These are phyloP conservation scores for Tretioscincus oriximinensis DNA, from an alignment of 2,113 vertebrate species.

Conservation along the genomic window DNA sequence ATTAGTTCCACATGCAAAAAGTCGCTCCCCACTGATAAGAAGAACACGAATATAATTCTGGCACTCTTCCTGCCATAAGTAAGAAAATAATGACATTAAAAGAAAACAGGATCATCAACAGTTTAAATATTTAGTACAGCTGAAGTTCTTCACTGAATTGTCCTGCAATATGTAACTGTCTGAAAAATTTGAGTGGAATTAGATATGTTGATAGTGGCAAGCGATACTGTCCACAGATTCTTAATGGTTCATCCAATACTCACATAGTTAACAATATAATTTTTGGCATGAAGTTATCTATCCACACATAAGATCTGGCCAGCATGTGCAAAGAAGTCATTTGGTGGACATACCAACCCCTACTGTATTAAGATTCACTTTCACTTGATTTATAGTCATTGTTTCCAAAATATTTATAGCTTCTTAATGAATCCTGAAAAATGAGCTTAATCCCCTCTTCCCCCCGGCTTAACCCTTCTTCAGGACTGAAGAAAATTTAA, in stretches of 20 bases:
- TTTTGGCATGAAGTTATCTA: no score
- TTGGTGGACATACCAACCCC: no score
- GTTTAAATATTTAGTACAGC: rapidly evolving
- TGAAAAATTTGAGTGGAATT: neutral
- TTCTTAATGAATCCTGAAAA: no score
- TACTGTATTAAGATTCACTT: no score
- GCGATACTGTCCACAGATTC: neutral
- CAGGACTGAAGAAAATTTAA: no score
- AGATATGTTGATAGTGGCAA: neutral
- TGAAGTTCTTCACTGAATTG: neutral
- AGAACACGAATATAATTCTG: slow-evolving; percentile 98
- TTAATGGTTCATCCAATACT: neutral
- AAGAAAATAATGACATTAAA: slow-evolving; percentile 18
- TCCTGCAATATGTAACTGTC: neutral
- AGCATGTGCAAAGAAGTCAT: no score
- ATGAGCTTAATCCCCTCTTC: no score
- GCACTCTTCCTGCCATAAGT: slow-evolving; percentile 86
- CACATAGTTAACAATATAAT: no score
- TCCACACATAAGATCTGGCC: no score
- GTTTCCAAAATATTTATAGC: no score
- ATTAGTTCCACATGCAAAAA: slow-evolving; percentile 95
- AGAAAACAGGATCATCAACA: neutral
- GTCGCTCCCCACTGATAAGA: slow-evolving; percentile 86
- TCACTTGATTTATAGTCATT: no score
- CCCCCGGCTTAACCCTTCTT: no score